These are phyloP conservation scores for Rhinoptilus africanus DNA, from an alignment of 2,113 vertebrate species.

Conservation along the genomic window DNA sequence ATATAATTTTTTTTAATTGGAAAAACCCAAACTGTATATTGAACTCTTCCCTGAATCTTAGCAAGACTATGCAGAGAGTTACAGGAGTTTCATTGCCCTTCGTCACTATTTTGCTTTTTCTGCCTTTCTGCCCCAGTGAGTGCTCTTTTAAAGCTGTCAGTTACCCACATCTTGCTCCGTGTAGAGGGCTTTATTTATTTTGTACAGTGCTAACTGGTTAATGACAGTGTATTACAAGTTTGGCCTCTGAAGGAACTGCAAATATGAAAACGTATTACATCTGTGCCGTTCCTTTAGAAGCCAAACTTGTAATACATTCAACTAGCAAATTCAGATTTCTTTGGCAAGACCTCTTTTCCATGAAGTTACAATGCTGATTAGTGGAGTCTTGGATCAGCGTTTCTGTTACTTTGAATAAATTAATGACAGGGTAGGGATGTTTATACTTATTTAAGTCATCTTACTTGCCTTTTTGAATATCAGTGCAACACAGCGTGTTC, in stretches of 20 bases:
- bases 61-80: background rate
- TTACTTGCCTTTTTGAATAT: background rate
- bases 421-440: background rate
- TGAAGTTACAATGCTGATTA: background rate
- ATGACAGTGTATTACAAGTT: background rate
- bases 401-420: background rate
- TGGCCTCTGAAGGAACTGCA: background rate
- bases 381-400: background rate
- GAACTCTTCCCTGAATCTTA: background rate
- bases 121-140: background rate
- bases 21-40: fast-evolving
- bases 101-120: background rate
- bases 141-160: background rate
- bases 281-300: background rate
- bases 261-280: background rate
- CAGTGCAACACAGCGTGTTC: background rate
- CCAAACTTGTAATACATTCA: background rate
- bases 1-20: background rate
- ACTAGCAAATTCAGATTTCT: background rate
- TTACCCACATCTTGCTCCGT: fast-evolving
- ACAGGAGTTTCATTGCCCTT: background rate
- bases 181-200: background rate
- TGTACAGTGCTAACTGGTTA: background rate
- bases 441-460: background rate
- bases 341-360: background rate